phyloP scores from a whole-genome alignment of 2,888 invertebrate genomes.

The Phalangium opilio region DNA sequence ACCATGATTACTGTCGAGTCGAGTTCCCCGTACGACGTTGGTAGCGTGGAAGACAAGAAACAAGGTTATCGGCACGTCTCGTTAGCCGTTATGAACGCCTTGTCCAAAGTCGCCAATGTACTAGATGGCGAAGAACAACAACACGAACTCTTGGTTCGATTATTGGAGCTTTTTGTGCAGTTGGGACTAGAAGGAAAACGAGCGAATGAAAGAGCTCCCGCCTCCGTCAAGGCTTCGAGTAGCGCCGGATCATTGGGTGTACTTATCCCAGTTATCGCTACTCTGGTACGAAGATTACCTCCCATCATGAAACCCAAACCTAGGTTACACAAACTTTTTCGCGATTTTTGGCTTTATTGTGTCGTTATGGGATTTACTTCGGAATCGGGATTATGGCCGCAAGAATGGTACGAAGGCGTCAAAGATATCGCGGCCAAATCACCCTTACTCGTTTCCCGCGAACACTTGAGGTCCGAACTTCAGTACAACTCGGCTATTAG shows the following conservation, averaged over 20 bases:
- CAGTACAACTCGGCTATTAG: slow-evolving; percentile 93
- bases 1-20: slow-evolving; percentile 86
- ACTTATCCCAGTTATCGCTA: slow-evolving; percentile 89
- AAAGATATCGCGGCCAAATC: slow-evolving; percentile 96
- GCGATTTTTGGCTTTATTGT: slow-evolving; percentile 99
- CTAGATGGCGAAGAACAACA: slow-evolving; percentile 72
- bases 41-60: slow-evolving; percentile 41
- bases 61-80: slow-evolving; percentile 63
- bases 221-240: slow-evolving; percentile 60
- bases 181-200: slow-evolving; percentile 92
- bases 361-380: slow-evolving; percentile 97
- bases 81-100: slow-evolving; percentile 84
- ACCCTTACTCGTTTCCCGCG: slow-evolving; percentile 79
- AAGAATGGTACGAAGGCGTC: slow-evolving; percentile 92
- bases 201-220: slow-evolving; percentile 79
- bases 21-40: slow-evolving; percentile 51
- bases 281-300: slow-evolving; percentile 54
- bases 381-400: slow-evolving; percentile 78
- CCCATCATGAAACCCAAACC: slow-evolving; percentile 81
- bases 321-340: slow-evolving; percentile 84
- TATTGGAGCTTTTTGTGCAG: slow-evolving; percentile 93
- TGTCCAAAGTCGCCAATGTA: slow-evolving; percentile 89
- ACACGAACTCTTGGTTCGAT: slow-evolving; percentile 65
- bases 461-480: slow-evolving; percentile 79
- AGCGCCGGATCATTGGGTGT: slow-evolving; percentile 96